A percentile compares a stretch with the other conserved stretches of the same genome.
These are phyloP conservation scores for Artemia sp. DNA, from an alignment of 2,888 invertebrate species.

Conservation along the genomic window DNA sequence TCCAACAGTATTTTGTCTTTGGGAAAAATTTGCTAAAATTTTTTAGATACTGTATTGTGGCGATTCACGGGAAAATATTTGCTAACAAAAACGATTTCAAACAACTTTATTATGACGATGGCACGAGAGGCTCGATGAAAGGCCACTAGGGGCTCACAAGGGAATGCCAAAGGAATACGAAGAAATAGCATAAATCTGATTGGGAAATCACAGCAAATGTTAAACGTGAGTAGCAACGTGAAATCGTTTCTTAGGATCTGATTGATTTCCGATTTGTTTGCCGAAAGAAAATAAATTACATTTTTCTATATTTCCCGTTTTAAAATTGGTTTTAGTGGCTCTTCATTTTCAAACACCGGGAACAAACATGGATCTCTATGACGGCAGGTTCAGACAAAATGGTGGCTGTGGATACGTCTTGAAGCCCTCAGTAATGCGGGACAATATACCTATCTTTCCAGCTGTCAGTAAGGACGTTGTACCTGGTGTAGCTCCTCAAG, in stretches of 20 bases:
- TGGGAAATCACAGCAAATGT: too few species aligned
- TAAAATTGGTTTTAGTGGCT: conserved; percentile 32
- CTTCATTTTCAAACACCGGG: conserved; percentile 43
- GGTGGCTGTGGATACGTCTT: conserved; percentile 43
- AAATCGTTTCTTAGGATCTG: neutral
- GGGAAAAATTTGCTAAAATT: too few species aligned
- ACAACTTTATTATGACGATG: neutral
- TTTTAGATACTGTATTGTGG: too few species aligned
- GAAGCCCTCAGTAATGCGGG: conserved; percentile 41
- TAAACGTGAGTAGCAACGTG: too few species aligned
- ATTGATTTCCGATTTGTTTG: conserved; percentile 17
- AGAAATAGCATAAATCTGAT: too few species aligned
- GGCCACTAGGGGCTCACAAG: too few species aligned
- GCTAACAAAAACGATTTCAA: too few species aligned
- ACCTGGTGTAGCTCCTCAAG: conserved; percentile 35
- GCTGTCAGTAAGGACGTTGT: conserved; percentile 33
- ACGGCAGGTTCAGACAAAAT: conserved; percentile 42
- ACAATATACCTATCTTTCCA: conserved; percentile 33
- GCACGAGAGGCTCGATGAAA: neutral
- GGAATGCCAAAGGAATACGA: too few species aligned
- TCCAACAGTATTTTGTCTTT: too few species aligned
- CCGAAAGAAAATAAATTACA: neutral
- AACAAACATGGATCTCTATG: conserved; percentile 43
- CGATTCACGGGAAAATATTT: too few species aligned
- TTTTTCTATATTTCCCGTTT: too few species aligned